Evolutionary conservation across 2,797 vertebrate species (phyloP).

Genomic region (Clarias pachynema): DNA sequence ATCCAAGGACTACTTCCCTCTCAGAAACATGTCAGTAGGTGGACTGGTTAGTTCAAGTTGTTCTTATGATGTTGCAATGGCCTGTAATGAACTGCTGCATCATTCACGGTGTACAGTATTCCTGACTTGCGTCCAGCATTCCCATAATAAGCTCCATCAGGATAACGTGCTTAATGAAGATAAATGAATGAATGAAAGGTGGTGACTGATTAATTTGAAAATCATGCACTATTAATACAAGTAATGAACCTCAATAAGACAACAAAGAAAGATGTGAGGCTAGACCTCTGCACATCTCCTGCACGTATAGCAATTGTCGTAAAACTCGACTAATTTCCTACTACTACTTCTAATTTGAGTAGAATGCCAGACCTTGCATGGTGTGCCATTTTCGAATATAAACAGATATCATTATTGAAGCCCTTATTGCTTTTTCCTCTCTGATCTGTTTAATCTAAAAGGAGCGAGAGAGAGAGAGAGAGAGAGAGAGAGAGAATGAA

Average conservation of each 20-base stretch:
- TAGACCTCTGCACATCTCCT: neutral
- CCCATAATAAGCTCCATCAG: neutral
- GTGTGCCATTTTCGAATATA: slow-evolving; percentile 11
- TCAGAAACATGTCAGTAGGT: neutral
- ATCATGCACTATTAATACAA: neutral
- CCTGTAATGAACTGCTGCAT: neutral
- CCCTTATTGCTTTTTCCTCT: slow-evolving; percentile 18
- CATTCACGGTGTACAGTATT: neutral
- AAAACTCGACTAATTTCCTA: slow-evolving; percentile 51
- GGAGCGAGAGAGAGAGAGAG: neutral
- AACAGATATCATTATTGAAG: slow-evolving; percentile 44
- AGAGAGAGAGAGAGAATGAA: slow-evolving; percentile 41
- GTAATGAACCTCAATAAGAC: neutral
- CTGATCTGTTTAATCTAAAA: slow-evolving; percentile 43
- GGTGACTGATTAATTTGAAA: no score
- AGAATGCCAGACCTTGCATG: slow-evolving; percentile 16
- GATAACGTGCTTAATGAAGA: neutral
- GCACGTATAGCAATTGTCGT: neutral
- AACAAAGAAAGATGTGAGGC: neutral
- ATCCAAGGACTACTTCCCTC: neutral
- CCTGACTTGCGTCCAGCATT: no score
- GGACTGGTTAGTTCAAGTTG: neutral
- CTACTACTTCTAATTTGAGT: neutral
- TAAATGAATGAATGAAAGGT: neutral
- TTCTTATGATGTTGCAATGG: no score